Percentiles rank a stretch among this genome's conserved stretches.
phyloP scores from a whole-genome alignment of 2,113 vertebrate species.

The Peromyscus maniculatus region DNA sequence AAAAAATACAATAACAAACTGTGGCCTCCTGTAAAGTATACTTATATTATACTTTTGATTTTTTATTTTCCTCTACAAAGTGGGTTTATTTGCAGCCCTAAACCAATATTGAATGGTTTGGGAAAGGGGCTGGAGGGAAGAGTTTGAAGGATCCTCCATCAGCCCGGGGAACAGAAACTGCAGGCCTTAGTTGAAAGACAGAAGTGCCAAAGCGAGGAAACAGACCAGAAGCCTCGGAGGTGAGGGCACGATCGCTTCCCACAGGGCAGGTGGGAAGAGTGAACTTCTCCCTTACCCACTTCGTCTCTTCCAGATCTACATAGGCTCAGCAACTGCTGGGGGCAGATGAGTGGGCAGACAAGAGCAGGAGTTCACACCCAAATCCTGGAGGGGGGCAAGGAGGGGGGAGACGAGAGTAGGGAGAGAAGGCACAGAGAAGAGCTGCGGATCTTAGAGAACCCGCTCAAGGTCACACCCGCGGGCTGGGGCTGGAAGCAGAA shows the following conservation, averaged over 20 bases:
- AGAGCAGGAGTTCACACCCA: not conserved
- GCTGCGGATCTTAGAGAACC: not conserved
- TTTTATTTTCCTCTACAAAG: not conserved
- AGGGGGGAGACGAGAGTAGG: not conserved
- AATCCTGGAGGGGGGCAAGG: not conserved
- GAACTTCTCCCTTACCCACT: not conserved
- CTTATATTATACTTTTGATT: not conserved
- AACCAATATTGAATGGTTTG: not conserved
- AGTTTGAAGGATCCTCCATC: not conserved
- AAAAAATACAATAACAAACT: too few relatives aligned
- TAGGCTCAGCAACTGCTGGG: not conserved
- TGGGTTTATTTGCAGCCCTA: not conserved
- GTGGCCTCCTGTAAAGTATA: not conserved
- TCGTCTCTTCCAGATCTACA: constrained; percentile 18
- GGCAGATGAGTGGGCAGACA: not conserved
- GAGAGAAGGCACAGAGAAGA: not conserved
- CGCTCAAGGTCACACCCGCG: constrained; percentile 66
- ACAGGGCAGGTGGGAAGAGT: not conserved
- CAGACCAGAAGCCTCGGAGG: not conserved
- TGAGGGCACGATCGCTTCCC: not conserved
- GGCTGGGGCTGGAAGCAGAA: not conserved
- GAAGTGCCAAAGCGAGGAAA: not conserved
- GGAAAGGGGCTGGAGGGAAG: not conserved
- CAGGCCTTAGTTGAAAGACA: not conserved
- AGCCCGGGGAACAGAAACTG: not conserved